Base-by-base conservation (phyloP, 2,797 vertebrate genomes). In the Caiman crocodilus region DNA sequence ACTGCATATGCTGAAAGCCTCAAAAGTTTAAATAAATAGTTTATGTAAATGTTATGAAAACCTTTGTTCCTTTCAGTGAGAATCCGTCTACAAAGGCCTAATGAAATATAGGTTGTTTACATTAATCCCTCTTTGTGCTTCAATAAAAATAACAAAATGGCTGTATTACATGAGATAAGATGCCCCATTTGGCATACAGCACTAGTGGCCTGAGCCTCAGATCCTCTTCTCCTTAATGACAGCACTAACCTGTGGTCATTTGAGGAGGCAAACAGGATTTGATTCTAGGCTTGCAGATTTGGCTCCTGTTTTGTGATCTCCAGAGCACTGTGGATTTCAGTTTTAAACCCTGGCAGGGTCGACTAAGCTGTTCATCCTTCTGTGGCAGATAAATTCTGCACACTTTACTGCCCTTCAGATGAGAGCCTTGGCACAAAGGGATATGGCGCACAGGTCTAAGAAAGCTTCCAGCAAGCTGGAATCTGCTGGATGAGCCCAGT, bases 41-140 rank as follows among this genome's bases (percentile, higher is more conserved):
- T 74, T 82, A 87, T 88, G 88, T 92, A 97, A 97, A 97, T 95
- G 90, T 96, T 97, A 97, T 95, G 92, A 96, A 96, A 94, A 91
- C 75, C 92, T 94, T 85, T 93, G 88, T 76, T 94, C 80, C n/a
- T 92, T 95, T 93, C 90, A 79, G 60, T 25, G 42, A 94, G 30
- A 92, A 93, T 63, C 92, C 91, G 82, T 85, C 90, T 88, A 95
- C 91, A 78, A 92, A 88, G 35, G 32, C 83, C 94, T 85, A 95
- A 85, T 0, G 4, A 96, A 95, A 93, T 93, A 84, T 11, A 90
- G 71, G 90, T 96, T 95, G 85, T 94, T 97, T 97, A 91, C 90
- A 93, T 87, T 71, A 87, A 90, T 88, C 35, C 23, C 56, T 76
- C 90, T 92, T 76, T 89, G 87, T 86, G 79, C 75, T 85, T 87